phyloP scores from a whole-genome alignment of 2,888 invertebrate genomes.

The Minunthozetes semirufus region DNA sequence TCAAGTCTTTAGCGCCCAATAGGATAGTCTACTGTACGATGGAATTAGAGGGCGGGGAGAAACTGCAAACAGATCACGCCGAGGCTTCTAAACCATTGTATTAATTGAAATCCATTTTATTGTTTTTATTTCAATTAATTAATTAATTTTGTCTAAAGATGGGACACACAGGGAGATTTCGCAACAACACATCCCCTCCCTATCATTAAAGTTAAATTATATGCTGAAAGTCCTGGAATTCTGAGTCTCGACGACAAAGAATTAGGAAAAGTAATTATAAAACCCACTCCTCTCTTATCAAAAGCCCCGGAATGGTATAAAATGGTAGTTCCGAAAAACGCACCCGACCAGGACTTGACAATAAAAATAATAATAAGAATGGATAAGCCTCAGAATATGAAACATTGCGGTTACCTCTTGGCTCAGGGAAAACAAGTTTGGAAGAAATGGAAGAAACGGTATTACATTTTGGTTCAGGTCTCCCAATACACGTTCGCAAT shows the following conservation, averaged over 20 bases:
- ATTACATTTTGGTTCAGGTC: constrained; percentile 90
- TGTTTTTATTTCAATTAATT: not conserved
- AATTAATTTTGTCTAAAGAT: constrained; percentile 57
- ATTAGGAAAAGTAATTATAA: constrained; percentile 64
- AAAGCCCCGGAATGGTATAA: constrained; percentile 87
- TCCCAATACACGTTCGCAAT: constrained; percentile 99
- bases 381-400: constrained; percentile 98
- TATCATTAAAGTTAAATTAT: constrained; percentile 92
- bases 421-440: constrained; percentile 94
- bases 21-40: constrained; percentile 99
- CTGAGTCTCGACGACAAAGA: constrained; percentile 98
- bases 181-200: constrained; percentile 95
- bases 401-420: constrained; percentile 92
- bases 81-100: constrained; percentile 97
- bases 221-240: constrained; percentile 95
- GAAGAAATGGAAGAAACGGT: constrained; percentile 99
- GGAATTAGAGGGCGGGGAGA: constrained; percentile 99
- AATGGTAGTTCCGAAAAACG: constrained; percentile 89
- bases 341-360: constrained; percentile 87
- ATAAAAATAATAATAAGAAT: constrained; percentile 97
- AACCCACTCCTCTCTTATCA: constrained; percentile 42
- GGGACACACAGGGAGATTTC: constrained; percentile 99
- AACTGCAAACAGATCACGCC: constrained; percentile 97
- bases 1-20: constrained; percentile 92
- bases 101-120: not conserved